phyloP scores from a whole-genome alignment of 2,113 vertebrate genomes.

The Lontra canadensis region DNA sequence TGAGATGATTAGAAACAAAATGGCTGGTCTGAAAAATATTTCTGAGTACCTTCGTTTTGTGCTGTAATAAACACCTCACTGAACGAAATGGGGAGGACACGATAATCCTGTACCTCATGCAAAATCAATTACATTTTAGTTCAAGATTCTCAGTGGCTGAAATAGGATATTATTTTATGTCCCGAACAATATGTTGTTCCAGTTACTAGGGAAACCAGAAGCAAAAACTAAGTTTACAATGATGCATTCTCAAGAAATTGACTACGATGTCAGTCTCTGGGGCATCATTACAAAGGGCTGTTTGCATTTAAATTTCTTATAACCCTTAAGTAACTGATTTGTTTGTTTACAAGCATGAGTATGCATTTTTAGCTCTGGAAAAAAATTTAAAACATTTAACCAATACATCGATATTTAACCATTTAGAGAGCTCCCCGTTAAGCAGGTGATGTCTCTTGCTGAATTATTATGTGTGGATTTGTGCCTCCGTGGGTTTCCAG shows the following conservation, averaged over 20 bases:
- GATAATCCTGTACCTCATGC: constrained; percentile 73
- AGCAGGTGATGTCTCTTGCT: background rate
- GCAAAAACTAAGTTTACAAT: constrained; percentile 83
- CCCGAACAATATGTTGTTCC: constrained; percentile 83
- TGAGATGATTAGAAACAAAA: constrained; percentile 74
- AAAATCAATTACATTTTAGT: constrained; percentile 85
- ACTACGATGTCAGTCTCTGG: constrained; percentile 79
- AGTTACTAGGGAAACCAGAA: constrained; percentile 88
- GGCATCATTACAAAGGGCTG: constrained; percentile 81
- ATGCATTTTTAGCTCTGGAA: constrained; percentile 59
- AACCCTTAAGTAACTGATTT: constrained; percentile 83
- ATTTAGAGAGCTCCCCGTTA: constrained; percentile 29
- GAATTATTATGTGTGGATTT: constrained; percentile 35
- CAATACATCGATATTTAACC: constrained; percentile 14
- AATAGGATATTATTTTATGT: constrained; percentile 85
- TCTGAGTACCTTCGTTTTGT: constrained; percentile 43
- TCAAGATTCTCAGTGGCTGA: constrained; percentile 80
- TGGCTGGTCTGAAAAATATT: constrained; percentile 69
- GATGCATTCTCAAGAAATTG: constrained; percentile 81
- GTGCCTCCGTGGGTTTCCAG: constrained; percentile 4
- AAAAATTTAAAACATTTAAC: constrained; percentile 4
- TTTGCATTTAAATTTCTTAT: constrained; percentile 85
- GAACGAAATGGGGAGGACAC: constrained; percentile 60
- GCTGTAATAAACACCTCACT: constrained; percentile 64
- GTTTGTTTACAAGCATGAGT: constrained; percentile 78